Conservation (phyloP, 2,797 vertebrate genomes). For the Cyprinodon diabolis region DNA sequence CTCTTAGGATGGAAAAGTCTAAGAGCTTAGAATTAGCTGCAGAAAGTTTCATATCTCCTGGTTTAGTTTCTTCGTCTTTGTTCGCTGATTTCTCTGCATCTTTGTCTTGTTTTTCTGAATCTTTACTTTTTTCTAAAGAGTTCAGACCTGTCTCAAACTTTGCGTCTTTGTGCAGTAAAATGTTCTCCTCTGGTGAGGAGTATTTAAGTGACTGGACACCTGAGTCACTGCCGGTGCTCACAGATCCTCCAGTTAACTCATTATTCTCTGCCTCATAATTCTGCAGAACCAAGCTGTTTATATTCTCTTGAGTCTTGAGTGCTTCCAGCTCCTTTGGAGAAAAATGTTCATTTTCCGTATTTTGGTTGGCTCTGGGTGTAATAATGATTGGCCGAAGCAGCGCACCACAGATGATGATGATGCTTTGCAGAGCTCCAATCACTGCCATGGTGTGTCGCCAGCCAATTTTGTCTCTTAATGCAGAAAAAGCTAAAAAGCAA, state of each 20-base stretch:
- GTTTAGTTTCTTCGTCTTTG: constrained; percentile 10
- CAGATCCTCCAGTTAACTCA: constrained; percentile 85
- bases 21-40: constrained; percentile 68
- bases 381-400: constrained; percentile 90
- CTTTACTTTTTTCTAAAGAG: constrained; percentile 22
- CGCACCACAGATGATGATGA: constrained; percentile 85
- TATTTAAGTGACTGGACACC: constrained; percentile 83
- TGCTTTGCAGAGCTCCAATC: constrained; percentile 88
- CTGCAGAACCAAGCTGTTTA: constrained; percentile 1
- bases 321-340: constrained; percentile 67
- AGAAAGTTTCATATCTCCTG: constrained; percentile 26
- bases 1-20: constrained; percentile 90
- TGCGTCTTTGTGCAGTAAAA: constrained; percentile 46
- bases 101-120: constrained; percentile 11
- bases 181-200: constrained; percentile 31
- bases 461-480: constrained; percentile 86
- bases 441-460: constrained; percentile 89
- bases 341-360: constrained; percentile 29
- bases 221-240: constrained; percentile 85
- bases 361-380: constrained; percentile 44
- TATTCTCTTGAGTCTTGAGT: constrained; percentile 73
- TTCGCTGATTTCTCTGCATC: constrained; percentile 20
- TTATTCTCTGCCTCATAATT: constrained; percentile 71
- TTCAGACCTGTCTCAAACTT: constrained; percentile 48
- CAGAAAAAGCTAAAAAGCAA: constrained; percentile 84